Percentiles rank a stretch among this genome's conserved stretches.
These are phyloP conservation scores for Himalopsyche anomala DNA, from an alignment of 2,888 invertebrate genomes.

Conservation along the genomic window DNA sequence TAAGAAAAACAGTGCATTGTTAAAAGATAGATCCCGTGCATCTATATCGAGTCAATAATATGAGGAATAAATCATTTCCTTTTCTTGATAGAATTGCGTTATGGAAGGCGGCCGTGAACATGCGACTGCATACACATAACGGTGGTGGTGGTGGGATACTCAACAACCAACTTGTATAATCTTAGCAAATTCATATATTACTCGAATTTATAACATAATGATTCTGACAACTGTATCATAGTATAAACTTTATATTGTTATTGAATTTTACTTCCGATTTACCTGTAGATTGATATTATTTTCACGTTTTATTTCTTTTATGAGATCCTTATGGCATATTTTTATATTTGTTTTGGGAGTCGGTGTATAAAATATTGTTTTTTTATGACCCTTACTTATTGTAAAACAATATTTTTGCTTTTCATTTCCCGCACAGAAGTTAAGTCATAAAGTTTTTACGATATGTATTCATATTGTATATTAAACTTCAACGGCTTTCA, in stretches of 20 bases:
- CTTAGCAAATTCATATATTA: too few species aligned
- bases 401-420: constrained; percentile 33
- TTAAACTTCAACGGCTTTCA: background rate
- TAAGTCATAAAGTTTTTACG: constrained; percentile 8
- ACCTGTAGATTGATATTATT: background rate
- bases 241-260: background rate
- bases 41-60: too few species aligned
- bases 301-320: constrained; percentile 28
- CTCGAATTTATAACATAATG: too few species aligned
- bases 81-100: too few species aligned
- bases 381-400: constrained; percentile 7
- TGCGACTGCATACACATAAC: too few species aligned
- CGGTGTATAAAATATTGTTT: background rate
- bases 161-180: too few species aligned
- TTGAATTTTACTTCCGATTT: background rate
- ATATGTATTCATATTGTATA: constrained; percentile 33
- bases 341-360: background rate
- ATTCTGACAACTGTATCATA: too few species aligned
- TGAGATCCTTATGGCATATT: background rate
- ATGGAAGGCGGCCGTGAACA: too few species aligned
- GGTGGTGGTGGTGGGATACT: too few species aligned
- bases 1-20: too few species aligned
- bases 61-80: too few species aligned
- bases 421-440: constrained; percentile 10
- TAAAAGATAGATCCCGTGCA: too few species aligned